Evolutionary conservation across 1,140 invertebrate genomes (phyloP).

Genomic region (Colletes latitarsis): DNA sequence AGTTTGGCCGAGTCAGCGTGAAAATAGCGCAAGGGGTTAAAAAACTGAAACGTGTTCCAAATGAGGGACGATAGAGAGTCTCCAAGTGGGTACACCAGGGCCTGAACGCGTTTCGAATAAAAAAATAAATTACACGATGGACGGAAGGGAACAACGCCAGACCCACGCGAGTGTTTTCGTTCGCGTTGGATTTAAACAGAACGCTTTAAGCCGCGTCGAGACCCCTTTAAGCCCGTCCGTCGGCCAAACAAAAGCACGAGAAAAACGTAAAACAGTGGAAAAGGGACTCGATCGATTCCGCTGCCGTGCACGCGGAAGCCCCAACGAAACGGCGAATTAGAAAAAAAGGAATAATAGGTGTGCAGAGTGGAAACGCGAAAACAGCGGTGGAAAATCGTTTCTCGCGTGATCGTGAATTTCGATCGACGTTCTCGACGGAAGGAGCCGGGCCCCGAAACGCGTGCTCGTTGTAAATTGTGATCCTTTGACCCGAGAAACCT

Average conservation of each 20-base stretch:
- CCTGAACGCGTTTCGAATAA: slow-evolving; percentile 5
- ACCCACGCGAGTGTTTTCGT: slow-evolving; percentile 38
- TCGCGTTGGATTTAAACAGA: slow-evolving; percentile 42
- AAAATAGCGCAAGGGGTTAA: too few species aligned
- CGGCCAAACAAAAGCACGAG: slow-evolving; percentile 5
- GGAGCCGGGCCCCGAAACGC: slow-evolving; percentile 50
- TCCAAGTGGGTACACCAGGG: not conserved
- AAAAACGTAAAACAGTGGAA: slow-evolving; percentile 10
- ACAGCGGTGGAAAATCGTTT: slow-evolving; percentile 45
- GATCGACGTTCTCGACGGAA: slow-evolving; percentile 21
- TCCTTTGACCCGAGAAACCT: slow-evolving; percentile 40
- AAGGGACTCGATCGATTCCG: slow-evolving; percentile 13
- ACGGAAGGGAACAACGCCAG: not conserved
- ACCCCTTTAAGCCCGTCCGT: slow-evolving; percentile 28
- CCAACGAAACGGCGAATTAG: slow-evolving; percentile 18
- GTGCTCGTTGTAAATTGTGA: slow-evolving; percentile 53
- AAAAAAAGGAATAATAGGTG: slow-evolving; percentile 2
- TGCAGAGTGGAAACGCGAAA: not conserved
- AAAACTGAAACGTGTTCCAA: too few species aligned
- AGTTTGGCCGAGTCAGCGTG: too few species aligned
- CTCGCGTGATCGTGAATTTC: slow-evolving; percentile 47
- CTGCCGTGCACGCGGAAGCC: not conserved
- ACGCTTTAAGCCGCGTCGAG: slow-evolving; percentile 43
- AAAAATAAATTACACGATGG: slow-evolving; percentile 20
- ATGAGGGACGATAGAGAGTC: too few species aligned